Percentiles rank a stretch among this genome's conserved stretches.
Evolutionary conservation across 1,140 invertebrate species (phyloP).

Genomic region (Pachypsylla venusta): DNA sequence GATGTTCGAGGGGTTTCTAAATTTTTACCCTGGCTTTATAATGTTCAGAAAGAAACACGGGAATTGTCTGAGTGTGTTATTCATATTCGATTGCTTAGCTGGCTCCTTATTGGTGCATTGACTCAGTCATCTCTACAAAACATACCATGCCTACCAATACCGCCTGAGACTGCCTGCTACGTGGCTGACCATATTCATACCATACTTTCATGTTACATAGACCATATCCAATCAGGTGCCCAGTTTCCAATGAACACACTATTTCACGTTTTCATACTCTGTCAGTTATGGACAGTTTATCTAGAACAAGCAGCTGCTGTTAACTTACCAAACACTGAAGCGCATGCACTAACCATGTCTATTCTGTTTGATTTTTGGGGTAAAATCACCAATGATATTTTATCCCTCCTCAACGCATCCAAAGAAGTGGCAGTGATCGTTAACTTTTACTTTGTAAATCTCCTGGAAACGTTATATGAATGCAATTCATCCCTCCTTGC

Average conservation of each 20-base stretch:
- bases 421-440: constrained; percentile 97
- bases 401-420: constrained; percentile 84
- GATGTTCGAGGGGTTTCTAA: constrained; percentile 69
- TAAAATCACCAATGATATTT: constrained; percentile 86
- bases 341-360: constrained; percentile 52
- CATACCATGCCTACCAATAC: constrained; percentile 62
- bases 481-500: constrained; percentile 84
- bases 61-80: constrained; percentile 92
- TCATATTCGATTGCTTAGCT: constrained; percentile 86
- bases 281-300: constrained; percentile 95
- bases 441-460: constrained; percentile 87
- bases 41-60: constrained; percentile 42
- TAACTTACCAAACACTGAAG: constrained; percentile 47
- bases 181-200: constrained; percentile 95
- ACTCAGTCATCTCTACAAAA: constrained; percentile 60
- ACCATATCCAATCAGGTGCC: constrained; percentile 71
- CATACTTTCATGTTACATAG: constrained; percentile 87
- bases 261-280: constrained; percentile 66
- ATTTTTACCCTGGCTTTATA: constrained; percentile 86
- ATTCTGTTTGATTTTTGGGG: constrained; percentile 98
- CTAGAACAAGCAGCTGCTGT: constrained; percentile 72
- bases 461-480: constrained; percentile 90
- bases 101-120: constrained; percentile 86
- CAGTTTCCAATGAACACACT: constrained; percentile 84
- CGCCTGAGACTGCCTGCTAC: constrained; percentile 87